Evolutionary conservation across 1,140 invertebrate genomes (phyloP), one percentile per base, ranked within the genome.

Genomic region (Drosophila arawakana): DNA sequence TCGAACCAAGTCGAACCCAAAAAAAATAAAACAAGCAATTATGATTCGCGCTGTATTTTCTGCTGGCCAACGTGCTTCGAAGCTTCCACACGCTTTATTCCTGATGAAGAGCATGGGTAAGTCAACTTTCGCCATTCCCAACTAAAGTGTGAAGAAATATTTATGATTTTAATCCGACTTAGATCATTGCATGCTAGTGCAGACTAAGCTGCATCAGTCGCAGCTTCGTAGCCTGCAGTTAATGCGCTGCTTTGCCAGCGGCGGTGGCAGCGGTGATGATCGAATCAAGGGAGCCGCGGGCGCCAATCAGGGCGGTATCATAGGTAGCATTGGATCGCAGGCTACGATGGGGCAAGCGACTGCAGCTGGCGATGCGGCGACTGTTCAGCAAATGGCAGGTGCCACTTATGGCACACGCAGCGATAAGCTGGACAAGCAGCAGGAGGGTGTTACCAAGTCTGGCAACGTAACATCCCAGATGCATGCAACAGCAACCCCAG

Each of bases 171-270:
- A 5, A 4, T 8, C 11, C 49, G 11, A 9, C 21, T 15, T 13
- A 71, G 50, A 57, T 13, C 10, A 35, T 6, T 11, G 18, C 8
- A 11, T 34, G 18, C 2, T 44, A 21, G 49, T 34, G 6, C 65
- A 49, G 1, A 57, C 11, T 37, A 34, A 55, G 7, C 7, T 41
- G 5, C 39, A 34, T 25, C 11, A 39, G 7, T 41, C 43, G 30
- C 25, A 35, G 7, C 11, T 21, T 0, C 46, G 44, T 2, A 39
- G 39, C 11, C 65, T 35, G 0, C 49, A 52, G 3, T 15, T 34
- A 7, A 37, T 58, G n/a, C 76, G 76, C 49, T 65, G 9, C 37
- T 67, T 30, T 65, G 47, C 73, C 15, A 74, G 63, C 47, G 30
- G 8, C 2, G 55, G 65, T 44, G 50, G 59, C 3, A 74, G 63